Conservation (phyloP, 2,113 vertebrate species). For the Solenodon paradoxus region DNA sequence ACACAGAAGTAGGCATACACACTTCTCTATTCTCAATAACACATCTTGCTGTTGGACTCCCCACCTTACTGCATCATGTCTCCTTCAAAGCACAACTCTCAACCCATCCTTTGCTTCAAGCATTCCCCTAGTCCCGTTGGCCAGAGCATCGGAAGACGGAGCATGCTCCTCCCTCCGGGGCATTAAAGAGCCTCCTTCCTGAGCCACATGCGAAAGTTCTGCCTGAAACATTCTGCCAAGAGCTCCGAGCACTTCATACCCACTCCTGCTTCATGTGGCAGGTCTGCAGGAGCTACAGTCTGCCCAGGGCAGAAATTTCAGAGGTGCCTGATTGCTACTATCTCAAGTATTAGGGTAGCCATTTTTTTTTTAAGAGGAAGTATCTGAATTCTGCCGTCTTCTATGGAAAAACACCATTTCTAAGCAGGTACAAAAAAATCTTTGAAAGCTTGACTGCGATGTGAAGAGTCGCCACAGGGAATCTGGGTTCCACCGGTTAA, state of each 20-base stretch:
- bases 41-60: neutral
- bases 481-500: accelerated
- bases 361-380: neutral
- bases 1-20: neutral
- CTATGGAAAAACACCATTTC: neutral
- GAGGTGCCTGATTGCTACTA: neutral
- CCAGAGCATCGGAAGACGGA: neutral
- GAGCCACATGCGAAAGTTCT: neutral
- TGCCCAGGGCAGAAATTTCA: neutral
- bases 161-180: neutral
- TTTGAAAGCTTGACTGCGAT: neutral
- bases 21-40: neutral
- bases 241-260: neutral
- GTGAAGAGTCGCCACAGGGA: neutral
- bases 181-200: neutral
- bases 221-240: neutral
- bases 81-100: neutral
- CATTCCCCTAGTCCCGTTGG: no score
- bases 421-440: neutral
- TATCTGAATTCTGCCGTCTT: neutral
- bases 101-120: neutral
- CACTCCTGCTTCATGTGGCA: neutral
- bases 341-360: neutral
- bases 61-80: neutral
- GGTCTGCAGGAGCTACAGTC: neutral